A percentile compares a stretch with the other conserved stretches of the same genome.
These are phyloP conservation scores for Clusia tigrina DNA, from an alignment of 2,888 invertebrate genomes.

Conservation along the genomic window DNA sequence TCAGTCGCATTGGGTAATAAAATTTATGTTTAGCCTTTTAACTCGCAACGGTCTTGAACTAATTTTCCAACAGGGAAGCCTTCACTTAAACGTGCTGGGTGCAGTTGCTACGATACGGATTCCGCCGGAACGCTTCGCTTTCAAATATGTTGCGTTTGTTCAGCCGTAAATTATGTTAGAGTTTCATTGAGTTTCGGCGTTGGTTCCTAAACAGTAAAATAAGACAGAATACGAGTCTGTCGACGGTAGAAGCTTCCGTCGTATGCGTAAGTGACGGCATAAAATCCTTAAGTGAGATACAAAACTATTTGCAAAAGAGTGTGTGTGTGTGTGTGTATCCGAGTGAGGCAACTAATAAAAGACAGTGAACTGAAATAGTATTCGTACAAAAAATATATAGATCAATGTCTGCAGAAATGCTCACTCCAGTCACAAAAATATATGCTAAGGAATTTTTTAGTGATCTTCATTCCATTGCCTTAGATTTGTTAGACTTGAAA, in stretches of 20 bases:
- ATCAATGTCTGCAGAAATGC: too few species aligned
- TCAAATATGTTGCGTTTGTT: constrained; percentile 21
- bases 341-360: not conserved
- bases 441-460: too few species aligned
- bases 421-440: too few species aligned
- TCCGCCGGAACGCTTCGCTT: too few species aligned
- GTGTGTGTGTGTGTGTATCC: not conserved
- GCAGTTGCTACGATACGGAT: not conserved
- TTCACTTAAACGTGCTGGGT: not conserved
- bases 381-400: too few species aligned
- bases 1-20: not conserved
- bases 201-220: constrained; percentile 6
- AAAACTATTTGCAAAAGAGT: not conserved
- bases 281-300: constrained; percentile 5
- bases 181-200: constrained; percentile 15
- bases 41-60: not conserved
- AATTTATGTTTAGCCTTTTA: not conserved
- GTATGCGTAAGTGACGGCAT: not conserved
- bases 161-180: constrained; percentile 23
- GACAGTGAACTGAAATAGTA: not conserved
- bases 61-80: constrained; percentile 20
- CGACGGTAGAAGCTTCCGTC: not conserved
- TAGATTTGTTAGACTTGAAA: too few species aligned
- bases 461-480: too few species aligned
- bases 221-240: not conserved